These are phyloP conservation scores for Steatocranus sp. DNA, from an alignment of 2,797 vertebrate genomes.

Conservation along the genomic window DNA sequence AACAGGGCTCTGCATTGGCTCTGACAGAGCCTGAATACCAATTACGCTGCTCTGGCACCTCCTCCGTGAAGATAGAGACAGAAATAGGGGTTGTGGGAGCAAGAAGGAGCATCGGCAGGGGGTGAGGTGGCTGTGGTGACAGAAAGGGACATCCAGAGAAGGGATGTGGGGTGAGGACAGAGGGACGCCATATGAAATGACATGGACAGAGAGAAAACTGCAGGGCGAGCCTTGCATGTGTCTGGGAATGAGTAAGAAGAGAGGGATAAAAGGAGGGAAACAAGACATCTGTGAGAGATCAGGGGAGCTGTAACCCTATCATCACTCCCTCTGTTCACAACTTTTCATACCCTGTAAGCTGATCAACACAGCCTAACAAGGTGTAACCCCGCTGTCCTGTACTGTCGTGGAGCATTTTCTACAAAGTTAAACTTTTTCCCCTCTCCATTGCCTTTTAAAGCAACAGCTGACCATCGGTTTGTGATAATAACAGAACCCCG, in stretches of 20 bases:
- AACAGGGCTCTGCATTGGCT: conserved; percentile 63
- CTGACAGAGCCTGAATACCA: conserved; percentile 67
- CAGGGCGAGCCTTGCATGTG: not conserved
- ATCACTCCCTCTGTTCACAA: not conserved
- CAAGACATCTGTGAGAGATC: not conserved
- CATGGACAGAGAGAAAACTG: not conserved
- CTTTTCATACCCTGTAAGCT: not conserved
- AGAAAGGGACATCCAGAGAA: not conserved
- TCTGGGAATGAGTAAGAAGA: not conserved
- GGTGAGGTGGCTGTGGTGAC: not conserved
- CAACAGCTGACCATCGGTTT: conserved; percentile 44
- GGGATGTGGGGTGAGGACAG: not conserved
- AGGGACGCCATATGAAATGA: not conserved
- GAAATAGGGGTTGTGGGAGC: conserved; percentile 44
- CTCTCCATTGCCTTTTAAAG: not conserved
- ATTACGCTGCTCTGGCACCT: conserved; percentile 55
- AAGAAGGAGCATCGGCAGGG: not conserved
- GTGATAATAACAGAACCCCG: conserved; percentile 39
- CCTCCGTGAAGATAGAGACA: conserved; percentile 37
- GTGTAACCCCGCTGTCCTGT: not conserved
- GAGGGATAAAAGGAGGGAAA: not conserved
- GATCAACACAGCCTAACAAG: not conserved
- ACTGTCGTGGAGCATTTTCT: not conserved
- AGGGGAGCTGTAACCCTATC: conserved; percentile 7
- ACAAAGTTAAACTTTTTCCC: not conserved